A percentile compares a stretch with the other conserved stretches of the same genome.
Evolutionary conservation across 2,113 vertebrate genomes (phyloP).

Genomic region (Tachuris rubrigastra): DNA sequence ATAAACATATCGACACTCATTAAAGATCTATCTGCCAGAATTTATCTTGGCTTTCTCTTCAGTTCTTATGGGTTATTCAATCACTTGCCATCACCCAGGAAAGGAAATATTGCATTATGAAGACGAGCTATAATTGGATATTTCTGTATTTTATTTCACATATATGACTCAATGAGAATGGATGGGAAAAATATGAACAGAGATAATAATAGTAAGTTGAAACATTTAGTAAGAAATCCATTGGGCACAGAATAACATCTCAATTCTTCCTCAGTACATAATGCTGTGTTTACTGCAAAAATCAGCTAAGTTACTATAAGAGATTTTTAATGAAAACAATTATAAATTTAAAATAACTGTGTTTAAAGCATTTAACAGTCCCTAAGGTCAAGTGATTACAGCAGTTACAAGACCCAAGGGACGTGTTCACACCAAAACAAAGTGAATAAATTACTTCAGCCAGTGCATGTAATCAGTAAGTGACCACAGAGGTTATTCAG

Average conservation of each 20-base stretch:
- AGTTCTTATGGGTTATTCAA: background rate
- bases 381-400: slow-evolving; percentile 83
- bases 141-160: slow-evolving; percentile 42
- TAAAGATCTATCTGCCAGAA: background rate
- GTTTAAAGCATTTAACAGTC: slow-evolving; percentile 84
- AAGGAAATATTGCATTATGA: background rate
- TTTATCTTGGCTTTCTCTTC: background rate
- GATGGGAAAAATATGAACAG: background rate
- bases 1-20: background rate
- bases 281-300: slow-evolving; percentile 70
- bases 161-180: slow-evolving; percentile 3
- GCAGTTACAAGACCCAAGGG: slow-evolving; percentile 82
- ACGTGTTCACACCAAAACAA: slow-evolving; percentile 84
- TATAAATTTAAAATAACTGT: slow-evolving; percentile 86
- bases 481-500: slow-evolving; percentile 82
- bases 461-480: slow-evolving; percentile 76
- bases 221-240: slow-evolving; percentile 17
- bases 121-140: slow-evolving; percentile 38
- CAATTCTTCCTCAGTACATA: slow-evolving; percentile 41
- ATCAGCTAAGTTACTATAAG: slow-evolving; percentile 74
- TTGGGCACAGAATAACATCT: slow-evolving; percentile 52
- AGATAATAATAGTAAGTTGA: background rate
- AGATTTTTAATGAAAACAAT: slow-evolving; percentile 85
- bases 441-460: slow-evolving; percentile 83
- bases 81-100: background rate